phyloP scores from a whole-genome alignment of 2,797 vertebrate species.

The Ciconia nigra region DNA sequence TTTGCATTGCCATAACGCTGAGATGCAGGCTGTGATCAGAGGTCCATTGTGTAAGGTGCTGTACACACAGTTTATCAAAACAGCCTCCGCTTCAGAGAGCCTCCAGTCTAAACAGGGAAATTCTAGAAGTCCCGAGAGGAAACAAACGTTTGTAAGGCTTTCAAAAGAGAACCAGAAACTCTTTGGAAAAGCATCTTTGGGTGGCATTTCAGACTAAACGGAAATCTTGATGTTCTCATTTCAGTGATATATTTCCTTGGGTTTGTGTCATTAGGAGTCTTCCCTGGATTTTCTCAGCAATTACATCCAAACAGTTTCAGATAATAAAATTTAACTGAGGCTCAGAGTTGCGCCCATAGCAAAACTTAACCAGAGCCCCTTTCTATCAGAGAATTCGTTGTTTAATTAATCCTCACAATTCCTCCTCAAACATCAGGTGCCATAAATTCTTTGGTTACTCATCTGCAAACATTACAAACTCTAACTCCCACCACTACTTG shows the following conservation, averaged over 20 bases:
- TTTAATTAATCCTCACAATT: not conserved
- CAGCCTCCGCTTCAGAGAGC: conserved; percentile 35
- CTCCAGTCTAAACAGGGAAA: conserved; percentile 67
- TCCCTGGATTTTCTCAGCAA: not conserved
- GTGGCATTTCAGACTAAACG: conserved; percentile 32
- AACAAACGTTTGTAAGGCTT: conserved; percentile 43
- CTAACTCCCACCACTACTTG: not conserved
- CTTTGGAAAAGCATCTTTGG: conserved; percentile 39
- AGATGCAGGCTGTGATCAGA: conserved; percentile 57
- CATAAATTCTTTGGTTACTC: not conserved
- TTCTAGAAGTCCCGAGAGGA: conserved; percentile 47
- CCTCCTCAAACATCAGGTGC: not conserved
- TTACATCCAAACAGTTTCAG: not conserved
- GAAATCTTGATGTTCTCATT: not conserved
- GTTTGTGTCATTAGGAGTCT: not conserved
- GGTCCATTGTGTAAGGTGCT: conserved; percentile 62
- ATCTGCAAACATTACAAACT: not conserved
- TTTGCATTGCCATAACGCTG: conserved; percentile 15
- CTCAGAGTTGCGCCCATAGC: not conserved
- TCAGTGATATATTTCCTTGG: not conserved
- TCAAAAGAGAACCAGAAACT: conserved; percentile 20
- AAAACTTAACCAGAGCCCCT: not conserved
- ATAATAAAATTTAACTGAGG: not conserved
- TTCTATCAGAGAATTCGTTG: not conserved
- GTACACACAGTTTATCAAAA: conserved; percentile 51